Conservation (phyloP, 2,797 vertebrate species). For the Syndactyla subalaris region DNA sequence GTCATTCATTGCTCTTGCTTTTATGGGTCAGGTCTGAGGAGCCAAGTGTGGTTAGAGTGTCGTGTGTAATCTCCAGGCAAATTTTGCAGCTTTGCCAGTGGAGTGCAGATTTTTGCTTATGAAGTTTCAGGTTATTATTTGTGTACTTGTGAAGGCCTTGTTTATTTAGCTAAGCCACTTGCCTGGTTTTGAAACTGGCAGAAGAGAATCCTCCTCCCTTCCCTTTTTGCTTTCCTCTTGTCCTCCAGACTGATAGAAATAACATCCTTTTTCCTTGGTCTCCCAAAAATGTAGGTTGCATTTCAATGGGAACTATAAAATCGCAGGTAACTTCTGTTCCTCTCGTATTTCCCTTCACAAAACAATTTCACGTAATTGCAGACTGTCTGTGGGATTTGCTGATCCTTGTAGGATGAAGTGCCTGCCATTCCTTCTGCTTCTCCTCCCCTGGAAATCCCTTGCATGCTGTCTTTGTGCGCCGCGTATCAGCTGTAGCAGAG, state of each 20-base stretch:
- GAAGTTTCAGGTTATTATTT: not conserved
- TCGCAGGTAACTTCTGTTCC: not conserved
- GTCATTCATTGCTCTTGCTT: slow-evolving; percentile 6
- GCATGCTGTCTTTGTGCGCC: accelerated
- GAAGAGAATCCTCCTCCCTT: not conserved
- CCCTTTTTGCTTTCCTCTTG: not conserved
- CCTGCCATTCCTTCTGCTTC: not conserved
- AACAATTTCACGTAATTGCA: not conserved
- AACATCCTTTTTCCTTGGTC: not conserved
- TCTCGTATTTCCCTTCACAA: not conserved
- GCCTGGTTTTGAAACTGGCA: not conserved
- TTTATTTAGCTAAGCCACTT: not conserved
- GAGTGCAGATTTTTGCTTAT: slow-evolving; percentile 23
- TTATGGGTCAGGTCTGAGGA: slow-evolving; percentile 6
- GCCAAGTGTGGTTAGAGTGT: slow-evolving; percentile 16
- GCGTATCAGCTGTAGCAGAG: not conserved
- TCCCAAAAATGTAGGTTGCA: not conserved
- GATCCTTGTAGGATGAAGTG: not conserved
- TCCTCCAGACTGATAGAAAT: not conserved
- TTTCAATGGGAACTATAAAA: not conserved
- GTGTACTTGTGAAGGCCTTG: not conserved
- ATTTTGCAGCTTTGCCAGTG: not conserved
- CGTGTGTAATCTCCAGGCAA: not conserved
- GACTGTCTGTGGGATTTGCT: not conserved
- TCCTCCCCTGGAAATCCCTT: not conserved